These are phyloP conservation scores for Lissonota sp. DNA, from an alignment of 2,888 invertebrate genomes.

Conservation along the genomic window DNA sequence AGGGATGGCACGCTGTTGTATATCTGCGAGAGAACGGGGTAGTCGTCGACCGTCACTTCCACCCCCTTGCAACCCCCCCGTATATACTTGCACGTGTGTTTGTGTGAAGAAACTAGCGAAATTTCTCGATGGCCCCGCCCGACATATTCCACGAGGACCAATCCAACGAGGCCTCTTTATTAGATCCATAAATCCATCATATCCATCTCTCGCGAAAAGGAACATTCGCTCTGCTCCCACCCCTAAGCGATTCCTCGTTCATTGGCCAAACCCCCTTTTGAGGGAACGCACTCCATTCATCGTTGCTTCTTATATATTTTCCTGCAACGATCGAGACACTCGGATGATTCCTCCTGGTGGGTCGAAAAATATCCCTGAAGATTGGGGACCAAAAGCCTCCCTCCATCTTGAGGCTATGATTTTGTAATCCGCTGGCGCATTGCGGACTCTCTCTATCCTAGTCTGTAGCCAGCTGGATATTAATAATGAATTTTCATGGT, in stretches of 20 bases:
- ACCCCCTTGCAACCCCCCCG: constrained; percentile 47
- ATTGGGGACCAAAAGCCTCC: background rate
- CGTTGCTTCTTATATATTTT: constrained; percentile 47
- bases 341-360: constrained; percentile 5
- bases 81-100: constrained; percentile 2
- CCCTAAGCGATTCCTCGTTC: constrained; percentile 1
- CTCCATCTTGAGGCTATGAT: constrained; percentile 13
- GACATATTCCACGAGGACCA: constrained; percentile 83
- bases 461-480: constrained; percentile 88
- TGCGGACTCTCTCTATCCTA: constrained; percentile 86
- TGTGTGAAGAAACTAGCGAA: constrained; percentile 28
- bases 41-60: constrained; percentile 70
- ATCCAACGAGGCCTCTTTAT: constrained; percentile 84
- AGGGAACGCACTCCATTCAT: constrained; percentile 53
- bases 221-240: constrained; percentile 25
- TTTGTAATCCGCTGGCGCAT: constrained; percentile 79
- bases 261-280: constrained; percentile 42
- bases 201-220: constrained; percentile 82
- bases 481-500: constrained; percentile 91
- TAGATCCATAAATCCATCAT: constrained; percentile 94
- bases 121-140: constrained; percentile 79
- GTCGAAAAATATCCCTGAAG: background rate
- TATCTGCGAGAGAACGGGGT: constrained; percentile 79
- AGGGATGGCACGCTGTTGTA: constrained; percentile 73
- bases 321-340: constrained; percentile 7